A percentile compares a stretch with the other conserved stretches of the same genome.
phyloP scores from a whole-genome alignment of 2,113 vertebrate species.

The Saguinus imperator region DNA sequence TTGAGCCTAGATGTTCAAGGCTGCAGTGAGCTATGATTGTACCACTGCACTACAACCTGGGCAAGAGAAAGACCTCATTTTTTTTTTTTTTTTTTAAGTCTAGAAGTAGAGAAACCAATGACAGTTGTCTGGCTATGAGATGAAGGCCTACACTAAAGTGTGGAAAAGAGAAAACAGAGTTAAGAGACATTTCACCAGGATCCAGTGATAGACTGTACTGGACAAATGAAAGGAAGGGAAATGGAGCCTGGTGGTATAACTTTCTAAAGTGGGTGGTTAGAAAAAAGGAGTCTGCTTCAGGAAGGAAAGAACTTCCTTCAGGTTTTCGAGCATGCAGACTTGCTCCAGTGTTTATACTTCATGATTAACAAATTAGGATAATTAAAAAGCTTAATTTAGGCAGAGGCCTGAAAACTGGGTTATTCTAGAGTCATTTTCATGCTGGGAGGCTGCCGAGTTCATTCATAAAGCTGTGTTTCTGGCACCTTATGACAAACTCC shows the following conservation, averaged over 20 bases:
- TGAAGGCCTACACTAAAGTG: background rate
- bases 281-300: background rate
- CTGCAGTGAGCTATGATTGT: too few relatives aligned
- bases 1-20: too few relatives aligned
- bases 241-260: background rate
- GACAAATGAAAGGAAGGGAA: background rate
- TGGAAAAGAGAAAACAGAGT: background rate
- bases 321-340: background rate
- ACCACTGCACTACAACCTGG: too few relatives aligned
- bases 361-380: slow-evolving; percentile 44
- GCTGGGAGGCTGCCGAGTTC: background rate
- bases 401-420: background rate
- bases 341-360: background rate
- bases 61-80: too few relatives aligned
- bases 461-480: slow-evolving; percentile 2
- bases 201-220: background rate
- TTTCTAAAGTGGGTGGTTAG: background rate
- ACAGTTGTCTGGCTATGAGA: background rate
- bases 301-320: background rate
- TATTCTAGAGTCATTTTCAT: background rate
- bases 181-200: background rate
- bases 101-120: background rate
- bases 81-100: background rate
- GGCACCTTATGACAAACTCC: slow-evolving; percentile 10
- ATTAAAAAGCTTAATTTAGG: slow-evolving; percentile 23